Percentiles rank a stretch among this genome's conserved stretches.
phyloP scores from a whole-genome alignment of 1,140 invertebrate genomes.

The Zophobas atratus region DNA sequence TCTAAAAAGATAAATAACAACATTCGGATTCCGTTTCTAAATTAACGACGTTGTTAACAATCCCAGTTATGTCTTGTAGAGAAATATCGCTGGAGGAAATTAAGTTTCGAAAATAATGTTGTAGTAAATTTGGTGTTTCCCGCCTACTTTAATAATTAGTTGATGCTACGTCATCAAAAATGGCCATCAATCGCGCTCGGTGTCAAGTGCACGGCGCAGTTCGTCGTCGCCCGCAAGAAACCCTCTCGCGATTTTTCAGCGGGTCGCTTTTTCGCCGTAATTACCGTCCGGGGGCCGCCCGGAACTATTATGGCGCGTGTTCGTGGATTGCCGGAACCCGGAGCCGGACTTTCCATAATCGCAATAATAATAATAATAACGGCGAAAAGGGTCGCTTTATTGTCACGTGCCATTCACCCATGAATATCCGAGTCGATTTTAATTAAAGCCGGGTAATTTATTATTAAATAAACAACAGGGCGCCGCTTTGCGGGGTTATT shows the following conservation, averaged over 20 bases:
- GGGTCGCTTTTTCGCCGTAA: constrained; percentile 14
- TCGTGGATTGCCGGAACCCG: constrained; percentile 19
- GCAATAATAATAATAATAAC: constrained; percentile 29
- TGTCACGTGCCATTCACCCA: constrained; percentile 33
- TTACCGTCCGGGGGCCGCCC: constrained; percentile 11
- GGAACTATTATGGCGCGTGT: constrained; percentile 32
- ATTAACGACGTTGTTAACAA: too few species aligned
- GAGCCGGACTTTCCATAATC: constrained; percentile 12
- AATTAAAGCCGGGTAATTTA: constrained; percentile 24
- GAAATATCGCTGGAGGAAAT: too few species aligned
- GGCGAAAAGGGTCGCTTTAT: constrained; percentile 24
- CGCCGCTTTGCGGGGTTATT: background rate
- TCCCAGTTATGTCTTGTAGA: too few species aligned
- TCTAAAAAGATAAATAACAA: too few species aligned
- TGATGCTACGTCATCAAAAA: too few species aligned
- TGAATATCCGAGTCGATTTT: constrained; percentile 32
- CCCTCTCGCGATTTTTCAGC: constrained; percentile 1
- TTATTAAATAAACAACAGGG: constrained; percentile 30
- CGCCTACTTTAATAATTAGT: too few species aligned
- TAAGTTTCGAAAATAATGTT: too few species aligned
- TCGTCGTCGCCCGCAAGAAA: too few species aligned
- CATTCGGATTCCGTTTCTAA: too few species aligned
- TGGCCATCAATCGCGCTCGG: too few species aligned
- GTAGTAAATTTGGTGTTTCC: too few species aligned
- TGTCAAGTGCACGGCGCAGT: too few species aligned